phyloP scores from a whole-genome alignment of 1,140 invertebrate genomes.

The Agrilus planipennis region DNA sequence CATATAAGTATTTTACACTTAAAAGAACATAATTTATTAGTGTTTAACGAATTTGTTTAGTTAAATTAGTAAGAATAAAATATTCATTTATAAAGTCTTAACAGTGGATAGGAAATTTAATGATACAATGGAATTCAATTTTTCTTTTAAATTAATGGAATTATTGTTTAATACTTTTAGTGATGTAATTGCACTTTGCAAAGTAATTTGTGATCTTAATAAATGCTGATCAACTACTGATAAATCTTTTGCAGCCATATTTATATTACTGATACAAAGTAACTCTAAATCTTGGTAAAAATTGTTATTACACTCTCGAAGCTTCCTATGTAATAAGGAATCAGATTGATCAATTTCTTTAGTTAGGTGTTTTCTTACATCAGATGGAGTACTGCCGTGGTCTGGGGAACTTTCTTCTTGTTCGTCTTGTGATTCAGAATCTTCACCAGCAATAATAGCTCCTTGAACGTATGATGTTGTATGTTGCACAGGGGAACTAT shows the following conservation, averaged over 20 bases:
- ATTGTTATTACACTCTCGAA: conserved; percentile 23
- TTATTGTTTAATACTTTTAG: conserved; percentile 23
- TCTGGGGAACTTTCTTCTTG: conserved; percentile 18
- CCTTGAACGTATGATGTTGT: conserved; percentile 24
- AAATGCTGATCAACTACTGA: conserved; percentile 25
- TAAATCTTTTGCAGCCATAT: conserved; percentile 22
- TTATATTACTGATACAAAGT: conserved; percentile 16
- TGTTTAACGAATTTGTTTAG: too few species aligned
- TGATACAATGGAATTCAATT: conserved; percentile 23
- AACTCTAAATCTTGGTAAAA: conserved; percentile 20
- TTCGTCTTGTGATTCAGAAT: conserved; percentile 31
- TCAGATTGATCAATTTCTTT: conserved; percentile 9
- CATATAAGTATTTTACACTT: too few species aligned
- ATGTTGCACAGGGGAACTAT: too few species aligned
- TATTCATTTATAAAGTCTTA: too few species aligned
- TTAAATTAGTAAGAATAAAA: too few species aligned
- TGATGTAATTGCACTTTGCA: conserved; percentile 27
- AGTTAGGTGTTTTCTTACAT: conserved; percentile 10
- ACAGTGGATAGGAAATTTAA: conserved; percentile 24
- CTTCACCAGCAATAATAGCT: conserved; percentile 28
- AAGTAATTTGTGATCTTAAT: conserved; percentile 26
- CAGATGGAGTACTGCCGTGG: conserved; percentile 23
- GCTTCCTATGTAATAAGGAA: conserved; percentile 27
- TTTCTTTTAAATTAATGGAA: conserved; percentile 25
- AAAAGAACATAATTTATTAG: too few species aligned